A percentile compares a stretch with the other conserved stretches of the same genome.
phyloP scores from a whole-genome alignment of 2,113 vertebrate species.

The Anoura caudifer region DNA sequence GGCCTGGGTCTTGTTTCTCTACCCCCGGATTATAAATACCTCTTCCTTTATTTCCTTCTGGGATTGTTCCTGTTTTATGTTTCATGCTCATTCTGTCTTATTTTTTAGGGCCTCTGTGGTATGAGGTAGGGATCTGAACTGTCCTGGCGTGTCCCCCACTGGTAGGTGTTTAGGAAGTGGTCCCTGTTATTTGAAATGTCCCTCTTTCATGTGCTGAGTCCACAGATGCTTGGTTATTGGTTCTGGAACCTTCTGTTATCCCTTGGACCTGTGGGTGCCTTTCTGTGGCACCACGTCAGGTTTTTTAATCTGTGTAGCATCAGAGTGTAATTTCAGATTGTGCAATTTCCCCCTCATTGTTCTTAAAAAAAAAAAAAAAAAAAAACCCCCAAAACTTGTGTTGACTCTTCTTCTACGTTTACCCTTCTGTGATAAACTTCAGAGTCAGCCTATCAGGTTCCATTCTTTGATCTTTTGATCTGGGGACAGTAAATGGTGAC shows the following conservation, averaged over 20 bases:
- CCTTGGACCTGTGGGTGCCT: not conserved
- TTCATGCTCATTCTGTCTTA: not conserved
- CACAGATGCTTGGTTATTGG: not conserved
- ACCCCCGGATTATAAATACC: not conserved
- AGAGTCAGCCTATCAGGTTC: not conserved
- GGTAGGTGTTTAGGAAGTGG: not conserved
- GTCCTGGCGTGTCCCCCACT: not conserved
- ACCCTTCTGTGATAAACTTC: not conserved
- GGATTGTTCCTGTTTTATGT: not conserved
- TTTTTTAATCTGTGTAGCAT: not conserved
- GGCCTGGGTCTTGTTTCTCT: not conserved
- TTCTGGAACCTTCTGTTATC: not conserved
- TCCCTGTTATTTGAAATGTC: not conserved
- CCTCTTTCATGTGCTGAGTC: not conserved
- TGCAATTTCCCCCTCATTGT: not conserved
- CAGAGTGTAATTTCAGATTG: not conserved
- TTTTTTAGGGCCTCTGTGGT: not conserved
- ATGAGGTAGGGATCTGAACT: not conserved
- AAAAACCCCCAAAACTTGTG: not conserved
- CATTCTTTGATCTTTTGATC: constrained; percentile 23
- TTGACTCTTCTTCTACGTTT: not conserved
- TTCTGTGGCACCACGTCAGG: not conserved
- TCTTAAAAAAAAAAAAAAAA: not conserved
- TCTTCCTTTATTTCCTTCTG: not conserved
- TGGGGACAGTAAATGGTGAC: not conserved